Conservation (phyloP, 2,113 vertebrate genomes). For the Deroptyus accipitrinus region DNA sequence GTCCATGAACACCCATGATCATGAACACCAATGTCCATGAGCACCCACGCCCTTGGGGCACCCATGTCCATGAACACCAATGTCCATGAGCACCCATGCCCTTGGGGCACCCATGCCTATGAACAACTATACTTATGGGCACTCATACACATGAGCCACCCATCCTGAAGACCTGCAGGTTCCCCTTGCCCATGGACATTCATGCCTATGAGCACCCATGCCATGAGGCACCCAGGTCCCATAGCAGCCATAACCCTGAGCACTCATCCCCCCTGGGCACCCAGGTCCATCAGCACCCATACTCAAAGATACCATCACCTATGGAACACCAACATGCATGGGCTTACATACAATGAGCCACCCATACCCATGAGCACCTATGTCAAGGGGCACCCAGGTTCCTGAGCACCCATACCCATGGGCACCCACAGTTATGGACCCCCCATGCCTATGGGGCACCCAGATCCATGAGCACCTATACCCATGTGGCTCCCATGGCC, state of each 20-base stretch:
- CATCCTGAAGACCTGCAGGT: background rate
- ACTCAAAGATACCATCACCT: background rate
- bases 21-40: fast-evolving
- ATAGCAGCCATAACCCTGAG: background rate
- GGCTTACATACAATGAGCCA: no score
- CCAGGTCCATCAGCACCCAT: background rate
- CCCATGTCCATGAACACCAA: background rate
- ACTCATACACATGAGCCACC: background rate
- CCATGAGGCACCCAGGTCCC: fast-evolving
- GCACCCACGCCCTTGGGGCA: no score
- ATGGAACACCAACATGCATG: background rate
- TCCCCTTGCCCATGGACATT: background rate
- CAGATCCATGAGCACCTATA: no score
- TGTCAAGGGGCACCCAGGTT: background rate
- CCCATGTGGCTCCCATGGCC: no score
- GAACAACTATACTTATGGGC: no score
- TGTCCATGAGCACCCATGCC: no score
- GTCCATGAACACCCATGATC: background rate
- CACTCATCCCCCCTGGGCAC: background rate
- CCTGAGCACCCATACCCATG: background rate
- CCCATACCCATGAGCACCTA: background rate
- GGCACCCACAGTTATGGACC: no score
- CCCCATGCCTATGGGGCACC: background rate
- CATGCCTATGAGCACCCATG: background rate
- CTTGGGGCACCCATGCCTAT: no score